A percentile compares a stretch with the other conserved stretches of the same genome.
phyloP scores from a whole-genome alignment of 2,888 invertebrate genomes.

The Galerucella calmariensis region DNA sequence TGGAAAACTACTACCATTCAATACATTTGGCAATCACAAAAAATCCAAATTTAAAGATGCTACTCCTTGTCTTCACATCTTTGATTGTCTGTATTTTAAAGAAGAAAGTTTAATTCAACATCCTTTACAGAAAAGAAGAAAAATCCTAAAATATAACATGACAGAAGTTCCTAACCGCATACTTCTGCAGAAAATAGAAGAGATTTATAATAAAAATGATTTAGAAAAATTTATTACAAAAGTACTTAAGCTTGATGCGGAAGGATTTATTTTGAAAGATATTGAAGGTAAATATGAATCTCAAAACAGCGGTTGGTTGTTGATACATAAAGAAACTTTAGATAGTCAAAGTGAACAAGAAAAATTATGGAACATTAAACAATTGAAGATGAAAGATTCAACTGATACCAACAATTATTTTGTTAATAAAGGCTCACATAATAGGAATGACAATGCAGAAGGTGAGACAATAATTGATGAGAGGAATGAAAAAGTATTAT shows the following conservation, averaged over 20 bases:
- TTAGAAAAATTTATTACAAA: slow-evolving; percentile 85
- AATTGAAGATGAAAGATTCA: too few species aligned
- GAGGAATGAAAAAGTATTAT: too few species aligned
- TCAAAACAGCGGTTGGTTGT: slow-evolving; percentile 94
- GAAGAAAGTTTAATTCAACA: slow-evolving; percentile 78
- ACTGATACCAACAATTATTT: not conserved
- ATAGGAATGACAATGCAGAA: too few species aligned
- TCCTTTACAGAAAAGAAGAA: slow-evolving; percentile 79
- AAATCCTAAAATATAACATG: slow-evolving; percentile 83
- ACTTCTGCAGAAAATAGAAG: slow-evolving; percentile 87
- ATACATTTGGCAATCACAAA: slow-evolving; percentile 90
- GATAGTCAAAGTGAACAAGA: not conserved
- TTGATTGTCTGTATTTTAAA: slow-evolving; percentile 93
- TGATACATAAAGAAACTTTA: slow-evolving; percentile 95
- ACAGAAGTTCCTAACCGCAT: slow-evolving; percentile 84
- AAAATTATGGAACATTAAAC: not conserved
- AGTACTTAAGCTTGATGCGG: slow-evolving; percentile 58
- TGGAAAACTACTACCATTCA: slow-evolving; percentile 90
- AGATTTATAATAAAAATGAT: slow-evolving; percentile 76
- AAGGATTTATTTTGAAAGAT: slow-evolving; percentile 90
- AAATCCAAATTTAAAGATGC: slow-evolving; percentile 87
- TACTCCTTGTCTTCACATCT: slow-evolving; percentile 90
- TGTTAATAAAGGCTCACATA: not conserved
- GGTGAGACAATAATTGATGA: too few species aligned
- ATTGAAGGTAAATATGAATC: slow-evolving; percentile 86